phyloP scores from a whole-genome alignment of 2,888 invertebrate species.

The Metacarcinus magister region DNA sequence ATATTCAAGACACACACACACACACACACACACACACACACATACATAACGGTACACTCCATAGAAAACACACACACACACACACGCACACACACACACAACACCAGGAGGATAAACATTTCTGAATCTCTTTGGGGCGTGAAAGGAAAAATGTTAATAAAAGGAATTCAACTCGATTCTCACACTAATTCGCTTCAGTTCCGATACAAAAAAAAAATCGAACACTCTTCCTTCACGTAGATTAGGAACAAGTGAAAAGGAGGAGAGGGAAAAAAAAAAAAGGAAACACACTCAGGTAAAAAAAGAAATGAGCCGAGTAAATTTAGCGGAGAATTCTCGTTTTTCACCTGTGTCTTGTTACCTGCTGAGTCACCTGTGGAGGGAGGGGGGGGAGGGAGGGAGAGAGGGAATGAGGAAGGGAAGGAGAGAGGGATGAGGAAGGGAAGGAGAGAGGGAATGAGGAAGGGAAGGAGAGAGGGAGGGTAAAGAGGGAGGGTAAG shows the following conservation, averaged over 20 bases:
- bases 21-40: neutral
- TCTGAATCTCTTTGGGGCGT: neutral
- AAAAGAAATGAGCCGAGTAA: neutral
- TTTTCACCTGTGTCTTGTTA: neutral
- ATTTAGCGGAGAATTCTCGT: neutral
- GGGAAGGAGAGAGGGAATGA: too few species aligned
- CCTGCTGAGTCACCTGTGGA: neutral
- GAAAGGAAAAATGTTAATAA: neutral
- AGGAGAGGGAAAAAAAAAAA: neutral
- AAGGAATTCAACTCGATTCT: neutral
- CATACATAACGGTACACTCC: neutral
- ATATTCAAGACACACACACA: neutral
- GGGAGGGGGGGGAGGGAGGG: neutral
- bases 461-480: too few species aligned
- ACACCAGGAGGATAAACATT: neutral
- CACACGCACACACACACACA: neutral
- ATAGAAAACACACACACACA: slow-evolving; percentile 37
- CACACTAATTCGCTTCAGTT: neutral
- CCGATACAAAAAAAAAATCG: neutral
- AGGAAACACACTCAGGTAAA: neutral
- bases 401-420: neutral
- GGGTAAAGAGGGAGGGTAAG: too few species aligned
- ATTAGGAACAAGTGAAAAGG: neutral
- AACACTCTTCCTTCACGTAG: neutral
- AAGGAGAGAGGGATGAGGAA: too few species aligned